phyloP scores from a whole-genome alignment of 1,140 invertebrate species.

The Plectrocnemia conspersa region DNA sequence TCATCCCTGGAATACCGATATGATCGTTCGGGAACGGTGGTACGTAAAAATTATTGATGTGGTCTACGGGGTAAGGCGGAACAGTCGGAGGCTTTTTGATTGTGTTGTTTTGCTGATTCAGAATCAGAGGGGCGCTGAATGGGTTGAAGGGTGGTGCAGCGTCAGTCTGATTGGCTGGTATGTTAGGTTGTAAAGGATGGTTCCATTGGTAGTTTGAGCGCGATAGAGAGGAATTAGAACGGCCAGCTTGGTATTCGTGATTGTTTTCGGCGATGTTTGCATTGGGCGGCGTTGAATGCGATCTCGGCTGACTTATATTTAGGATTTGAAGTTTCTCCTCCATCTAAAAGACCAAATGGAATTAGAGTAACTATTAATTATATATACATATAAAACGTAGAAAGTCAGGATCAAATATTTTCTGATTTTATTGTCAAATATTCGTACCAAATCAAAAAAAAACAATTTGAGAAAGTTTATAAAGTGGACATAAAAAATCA shows the following conservation, averaged over 20 bases:
- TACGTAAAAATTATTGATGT: constrained; percentile 22
- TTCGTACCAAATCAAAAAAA: too few relatives aligned
- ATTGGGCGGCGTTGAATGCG: constrained; percentile 28
- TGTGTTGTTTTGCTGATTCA: constrained; percentile 8
- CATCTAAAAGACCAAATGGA: constrained; percentile 33
- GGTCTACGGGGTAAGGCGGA: constrained; percentile 18
- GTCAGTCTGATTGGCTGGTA: background rate
- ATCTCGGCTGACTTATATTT: constrained; percentile 13
- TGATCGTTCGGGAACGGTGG: constrained; percentile 13
- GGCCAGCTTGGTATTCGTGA: constrained; percentile 1
- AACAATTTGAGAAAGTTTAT: too few relatives aligned
- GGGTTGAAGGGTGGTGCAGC: background rate
- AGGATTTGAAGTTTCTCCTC: constrained; percentile 30
- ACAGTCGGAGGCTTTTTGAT: constrained; percentile 23
- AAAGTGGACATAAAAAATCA: too few relatives aligned
- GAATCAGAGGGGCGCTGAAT: background rate
- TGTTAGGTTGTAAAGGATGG: constrained; percentile 14
- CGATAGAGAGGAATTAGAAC: constrained; percentile 21
- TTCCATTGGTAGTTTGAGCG: constrained; percentile 22
- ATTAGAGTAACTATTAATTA: too few relatives aligned
- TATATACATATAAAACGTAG: too few relatives aligned
- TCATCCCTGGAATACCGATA: constrained; percentile 1
- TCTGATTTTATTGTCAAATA: too few relatives aligned
- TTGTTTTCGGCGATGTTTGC: constrained; percentile 9
- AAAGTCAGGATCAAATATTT: too few relatives aligned